phyloP scores from a whole-genome alignment of 2,797 vertebrate species.

The Sebastes elongatus region DNA sequence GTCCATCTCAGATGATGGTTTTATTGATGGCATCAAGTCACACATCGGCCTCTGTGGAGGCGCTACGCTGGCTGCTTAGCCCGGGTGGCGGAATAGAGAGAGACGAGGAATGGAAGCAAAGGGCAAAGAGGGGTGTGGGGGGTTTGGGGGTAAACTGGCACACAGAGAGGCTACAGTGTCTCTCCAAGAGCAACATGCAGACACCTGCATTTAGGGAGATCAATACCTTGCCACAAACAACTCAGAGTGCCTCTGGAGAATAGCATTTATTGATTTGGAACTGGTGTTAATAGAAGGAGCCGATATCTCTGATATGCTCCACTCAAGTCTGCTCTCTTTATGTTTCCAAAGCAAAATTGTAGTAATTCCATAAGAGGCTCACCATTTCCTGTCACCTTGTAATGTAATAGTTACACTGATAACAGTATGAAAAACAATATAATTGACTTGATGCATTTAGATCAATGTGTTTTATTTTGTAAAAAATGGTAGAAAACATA shows the following conservation, averaged over 20 bases:
- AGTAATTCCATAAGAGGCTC: conserved; percentile 19
- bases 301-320: conserved; percentile 49
- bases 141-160: conserved; percentile 38
- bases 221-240: conserved; percentile 73
- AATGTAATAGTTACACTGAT: not conserved
- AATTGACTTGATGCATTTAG: not conserved
- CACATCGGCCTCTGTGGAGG: conserved; percentile 78
- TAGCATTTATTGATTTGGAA: conserved; percentile 70
- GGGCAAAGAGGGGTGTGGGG: conserved; percentile 12
- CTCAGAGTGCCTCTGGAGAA: conserved; percentile 63
- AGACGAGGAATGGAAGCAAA: conserved; percentile 32
- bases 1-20: conserved; percentile 69
- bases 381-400: conserved; percentile 6
- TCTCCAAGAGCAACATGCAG: conserved; percentile 66
- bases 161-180: conserved; percentile 58
- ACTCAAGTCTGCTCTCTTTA: conserved; percentile 25
- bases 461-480: not conserved
- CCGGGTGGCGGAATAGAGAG: conserved; percentile 29
- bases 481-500: not conserved
- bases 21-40: conserved; percentile 85
- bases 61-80: conserved; percentile 53
- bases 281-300: conserved; percentile 69
- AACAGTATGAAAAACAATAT: not conserved
- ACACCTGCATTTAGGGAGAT: conserved; percentile 80
- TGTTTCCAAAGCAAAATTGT: conserved; percentile 22